These are phyloP conservation scores for Apostichopus japonicus DNA, from an alignment of 35 echinoderm and acorn worm genomes.

Conservation along the genomic window DNA sequence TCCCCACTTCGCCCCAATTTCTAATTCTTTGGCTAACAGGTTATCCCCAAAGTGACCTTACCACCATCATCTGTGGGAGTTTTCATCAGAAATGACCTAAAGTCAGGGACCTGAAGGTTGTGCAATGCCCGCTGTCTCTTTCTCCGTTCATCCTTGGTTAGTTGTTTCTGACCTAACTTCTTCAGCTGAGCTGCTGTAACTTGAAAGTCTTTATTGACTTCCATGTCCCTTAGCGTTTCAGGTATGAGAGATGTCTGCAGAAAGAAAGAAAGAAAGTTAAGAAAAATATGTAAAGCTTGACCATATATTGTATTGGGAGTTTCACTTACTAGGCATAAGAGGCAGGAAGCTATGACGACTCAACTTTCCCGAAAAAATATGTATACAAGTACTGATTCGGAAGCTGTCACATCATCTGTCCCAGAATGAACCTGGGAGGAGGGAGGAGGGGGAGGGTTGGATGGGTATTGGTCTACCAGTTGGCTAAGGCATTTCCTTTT, in stretches of 20 bases:
- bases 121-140: constrained; percentile 90
- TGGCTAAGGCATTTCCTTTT: too few relatives aligned
- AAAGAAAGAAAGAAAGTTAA: constrained; percentile 26
- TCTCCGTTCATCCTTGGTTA: constrained; percentile 84
- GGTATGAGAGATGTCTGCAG: constrained; percentile 83
- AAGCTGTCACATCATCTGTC: not conserved
- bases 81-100: constrained; percentile 74
- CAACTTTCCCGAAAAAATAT: too few relatives aligned
- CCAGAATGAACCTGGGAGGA: not conserved
- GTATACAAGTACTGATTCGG: constrained; percentile 2
- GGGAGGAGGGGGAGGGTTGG: too few relatives aligned
- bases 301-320: not conserved
- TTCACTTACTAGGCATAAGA: not conserved
- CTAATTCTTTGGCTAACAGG: too few relatives aligned
- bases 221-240: constrained; percentile 90
- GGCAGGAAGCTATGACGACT: too few relatives aligned
- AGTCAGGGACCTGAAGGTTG: constrained; percentile 73
- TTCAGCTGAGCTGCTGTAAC: constrained; percentile 72
- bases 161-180: constrained; percentile 80
- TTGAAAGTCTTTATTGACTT: constrained; percentile 82
- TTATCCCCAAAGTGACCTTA: not conserved
- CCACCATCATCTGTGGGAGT: constrained; percentile 21
- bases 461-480: too few relatives aligned
- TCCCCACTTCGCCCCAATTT: too few relatives aligned
- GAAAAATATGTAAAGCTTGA: too few relatives aligned